These are phyloP conservation scores for Lampropteryx suffumata DNA, from an alignment of 2,888 invertebrate species.

Conservation along the genomic window DNA sequence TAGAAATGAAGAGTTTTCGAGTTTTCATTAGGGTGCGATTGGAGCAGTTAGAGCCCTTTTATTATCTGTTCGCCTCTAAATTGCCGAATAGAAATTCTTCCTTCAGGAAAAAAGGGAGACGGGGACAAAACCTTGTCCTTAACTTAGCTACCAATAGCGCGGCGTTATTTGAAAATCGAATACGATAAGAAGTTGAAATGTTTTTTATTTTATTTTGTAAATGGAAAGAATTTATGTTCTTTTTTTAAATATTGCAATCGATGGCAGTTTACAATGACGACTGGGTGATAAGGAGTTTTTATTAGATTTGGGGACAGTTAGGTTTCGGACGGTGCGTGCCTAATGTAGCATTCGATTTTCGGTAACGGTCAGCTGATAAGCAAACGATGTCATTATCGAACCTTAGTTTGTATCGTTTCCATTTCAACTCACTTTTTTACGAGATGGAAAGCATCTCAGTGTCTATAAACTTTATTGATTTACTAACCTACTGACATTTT, in stretches of 20 bases:
- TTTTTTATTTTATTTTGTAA: conserved; percentile 78
- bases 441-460: conserved; percentile 22
- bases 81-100: conserved; percentile 80
- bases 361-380: conserved; percentile 83
- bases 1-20: conserved; percentile 74
- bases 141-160: conserved; percentile 74
- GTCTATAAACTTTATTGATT: conserved; percentile 21
- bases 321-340: conserved; percentile 73
- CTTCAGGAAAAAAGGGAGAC: conserved; percentile 72
- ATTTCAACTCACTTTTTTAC: conserved; percentile 49
- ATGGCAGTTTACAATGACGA: conserved; percentile 69
- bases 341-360: conserved; percentile 80
- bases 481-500: conserved; percentile 18
- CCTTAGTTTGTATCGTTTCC: conserved; percentile 72
- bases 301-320: conserved; percentile 66
- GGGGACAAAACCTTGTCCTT: conserved; percentile 75
- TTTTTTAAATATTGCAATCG: conserved; percentile 73
- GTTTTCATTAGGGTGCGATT: conserved; percentile 81
- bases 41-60: conserved; percentile 82
- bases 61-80: conserved; percentile 82
- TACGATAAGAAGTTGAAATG: conserved; percentile 78
- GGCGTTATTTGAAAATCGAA: conserved; percentile 82
- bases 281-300: conserved; percentile 75
- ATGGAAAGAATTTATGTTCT: conserved; percentile 75
- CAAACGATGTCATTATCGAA: conserved; percentile 79